These are phyloP conservation scores for Lamprotornis superbus DNA, from an alignment of 2,113 vertebrate species.

Conservation along the genomic window DNA sequence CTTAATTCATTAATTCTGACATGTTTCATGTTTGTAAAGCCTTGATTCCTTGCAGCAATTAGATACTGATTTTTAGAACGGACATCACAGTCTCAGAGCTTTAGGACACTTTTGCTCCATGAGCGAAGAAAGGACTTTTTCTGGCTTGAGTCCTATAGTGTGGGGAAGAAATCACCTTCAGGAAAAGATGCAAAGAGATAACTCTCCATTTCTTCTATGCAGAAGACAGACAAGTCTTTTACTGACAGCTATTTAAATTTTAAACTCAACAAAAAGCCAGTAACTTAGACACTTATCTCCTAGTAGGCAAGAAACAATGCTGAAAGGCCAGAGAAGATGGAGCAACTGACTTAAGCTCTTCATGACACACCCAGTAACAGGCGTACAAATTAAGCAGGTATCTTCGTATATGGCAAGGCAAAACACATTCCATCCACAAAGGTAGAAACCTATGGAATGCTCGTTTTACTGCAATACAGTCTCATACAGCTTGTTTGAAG, in stretches of 20 bases:
- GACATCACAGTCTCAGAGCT: neutral
- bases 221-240: neutral
- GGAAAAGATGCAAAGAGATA: neutral
- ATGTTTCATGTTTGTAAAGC: neutral
- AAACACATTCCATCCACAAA: neutral
- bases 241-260: neutral
- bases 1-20: neutral
- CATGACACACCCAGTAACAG: neutral
- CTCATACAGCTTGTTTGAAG: neutral
- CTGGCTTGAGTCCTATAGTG: neutral
- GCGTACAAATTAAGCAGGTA: neutral
- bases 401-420: neutral
- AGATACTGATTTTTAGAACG: neutral
- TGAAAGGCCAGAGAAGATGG: neutral
- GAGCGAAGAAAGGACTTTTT: neutral
- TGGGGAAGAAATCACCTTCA: neutral
- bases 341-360: neutral
- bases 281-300: neutral
- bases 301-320: neutral
- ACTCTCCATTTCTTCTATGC: neutral
- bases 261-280: neutral
- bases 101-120: neutral
- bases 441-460: neutral
- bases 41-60: neutral
- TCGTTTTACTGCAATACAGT: neutral